Evolutionary conservation across 2,888 invertebrate species (phyloP).

Genomic region (Diplolepis rosae): DNA sequence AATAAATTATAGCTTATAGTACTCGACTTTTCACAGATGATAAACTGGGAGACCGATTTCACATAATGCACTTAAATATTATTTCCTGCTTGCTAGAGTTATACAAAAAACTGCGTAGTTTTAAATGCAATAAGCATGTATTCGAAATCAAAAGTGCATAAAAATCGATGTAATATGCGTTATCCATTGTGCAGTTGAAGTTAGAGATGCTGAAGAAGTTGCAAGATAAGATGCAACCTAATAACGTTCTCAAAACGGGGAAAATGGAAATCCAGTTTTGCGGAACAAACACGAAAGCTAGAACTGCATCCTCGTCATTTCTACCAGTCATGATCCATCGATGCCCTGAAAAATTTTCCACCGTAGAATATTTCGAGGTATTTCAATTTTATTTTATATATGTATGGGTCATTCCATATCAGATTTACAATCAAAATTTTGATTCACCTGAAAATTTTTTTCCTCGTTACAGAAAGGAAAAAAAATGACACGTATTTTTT

Average conservation of each 20-base stretch:
- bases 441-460: no score
- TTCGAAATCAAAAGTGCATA: constrained; percentile 1
- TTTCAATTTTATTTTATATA: no score
- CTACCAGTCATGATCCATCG: constrained; percentile 85
- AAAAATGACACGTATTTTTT: no score
- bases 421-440: no score
- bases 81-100: constrained; percentile 34
- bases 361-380: constrained; percentile 89
- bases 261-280: constrained; percentile 83
- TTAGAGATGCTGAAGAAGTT: constrained; percentile 81
- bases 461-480: no score
- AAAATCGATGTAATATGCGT: constrained; percentile 1
- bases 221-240: constrained; percentile 73
- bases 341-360: constrained; percentile 90
- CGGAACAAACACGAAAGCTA: constrained; percentile 78
- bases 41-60: constrained; percentile 41
- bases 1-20: constrained; percentile 24
- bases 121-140: constrained; percentile 21
- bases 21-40: constrained; percentile 50
- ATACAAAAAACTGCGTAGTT: constrained; percentile 11
- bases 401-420: no score
- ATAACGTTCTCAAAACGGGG: constrained; percentile 76
- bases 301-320: constrained; percentile 76
- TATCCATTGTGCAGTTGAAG: constrained; percentile 78
- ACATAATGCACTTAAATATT: constrained; percentile 42